Evolutionary conservation across 2,888 invertebrate genomes (phyloP).

Genomic region (Fabriciana adippe): DNA sequence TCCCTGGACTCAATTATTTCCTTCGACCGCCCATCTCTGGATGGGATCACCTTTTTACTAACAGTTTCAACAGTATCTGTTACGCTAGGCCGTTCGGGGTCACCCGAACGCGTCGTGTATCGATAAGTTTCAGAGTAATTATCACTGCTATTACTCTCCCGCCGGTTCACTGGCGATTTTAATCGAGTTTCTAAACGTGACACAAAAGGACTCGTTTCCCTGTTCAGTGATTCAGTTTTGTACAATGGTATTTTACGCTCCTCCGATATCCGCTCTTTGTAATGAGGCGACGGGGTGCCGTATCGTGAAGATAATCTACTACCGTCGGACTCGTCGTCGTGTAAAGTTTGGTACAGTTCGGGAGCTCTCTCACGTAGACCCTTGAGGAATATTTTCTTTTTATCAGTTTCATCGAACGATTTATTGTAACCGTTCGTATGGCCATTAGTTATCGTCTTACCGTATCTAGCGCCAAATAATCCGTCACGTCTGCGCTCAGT

Average conservation of each 20-base stretch:
- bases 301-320: conserved; percentile 74
- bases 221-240: conserved; percentile 75
- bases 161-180: conserved; percentile 78
- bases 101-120: conserved; percentile 85
- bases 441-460: conserved; percentile 79
- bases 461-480: conserved; percentile 80
- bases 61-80: conserved; percentile 88
- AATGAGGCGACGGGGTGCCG: conserved; percentile 73
- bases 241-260: conserved; percentile 71
- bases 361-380: conserved; percentile 87
- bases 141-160: conserved; percentile 86
- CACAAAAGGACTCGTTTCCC: conserved; percentile 75
- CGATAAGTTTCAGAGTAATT: conserved; percentile 88
- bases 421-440: conserved; percentile 73
- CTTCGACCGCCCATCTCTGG: conserved; percentile 83
- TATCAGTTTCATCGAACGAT: conserved; percentile 79
- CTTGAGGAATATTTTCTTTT: conserved; percentile 86
- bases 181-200: conserved; percentile 72
- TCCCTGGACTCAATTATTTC: conserved; percentile 88
- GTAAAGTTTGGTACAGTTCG: conserved; percentile 86
- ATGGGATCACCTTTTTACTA: conserved; percentile 86
- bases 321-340: conserved; percentile 82
- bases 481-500: conserved; percentile 79
- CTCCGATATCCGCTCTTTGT: conserved; percentile 75
- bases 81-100: conserved; percentile 85